Evolutionary conservation across 2,113 vertebrate species (phyloP), one percentile per base, ranked within the genome.

Genomic region (Pyrgilauda ruficollis): DNA sequence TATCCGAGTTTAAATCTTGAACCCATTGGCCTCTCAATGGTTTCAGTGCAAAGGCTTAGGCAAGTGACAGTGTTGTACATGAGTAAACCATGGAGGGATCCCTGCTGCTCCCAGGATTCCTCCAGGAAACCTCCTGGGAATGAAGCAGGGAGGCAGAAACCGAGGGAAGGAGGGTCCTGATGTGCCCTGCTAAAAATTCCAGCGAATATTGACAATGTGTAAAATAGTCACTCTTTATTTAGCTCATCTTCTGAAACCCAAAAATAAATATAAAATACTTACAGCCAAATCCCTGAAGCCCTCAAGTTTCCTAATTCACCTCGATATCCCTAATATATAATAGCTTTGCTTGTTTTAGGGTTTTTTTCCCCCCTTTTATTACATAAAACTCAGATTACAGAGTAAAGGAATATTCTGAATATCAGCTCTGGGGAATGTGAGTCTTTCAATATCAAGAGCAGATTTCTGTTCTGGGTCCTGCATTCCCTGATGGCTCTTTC

Each of bases 1-100:
- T 5, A 8, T 6, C 53, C 8, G 11, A 14, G 8, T 63, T 86
- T 27, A 20, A 61, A 26, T 49, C 1, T 0, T 15, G 47, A 4
- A 3, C 59, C 58, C 27, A 0, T 47, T 52, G 82, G 23, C 24
- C 27, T 62, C 49, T 19, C 11, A 10, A 1, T 15, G 52, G 28
- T 50, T n/a, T 27, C 31, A 35, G 49, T 72, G 70, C 49, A 55
- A 7, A 72, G 61, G 37, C 16, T 33, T 5, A 10, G 23, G 27
- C 18, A 11, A 13, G 47, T 15, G 85, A 4, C 37, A 59, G 4
- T 13, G 6, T 33, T 81, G 50, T 2, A 4, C 24, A 15, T 5
- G 64, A 52, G 30, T 3, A 50, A 81, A 31, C 2, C 55, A 11
- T 1, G 55, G 7, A 53, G 77, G 87, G 64, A 44, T n/a, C 58